These are phyloP conservation scores for Pangasius djambal DNA, from an alignment of 2,797 vertebrate genomes.

Conservation along the genomic window DNA sequence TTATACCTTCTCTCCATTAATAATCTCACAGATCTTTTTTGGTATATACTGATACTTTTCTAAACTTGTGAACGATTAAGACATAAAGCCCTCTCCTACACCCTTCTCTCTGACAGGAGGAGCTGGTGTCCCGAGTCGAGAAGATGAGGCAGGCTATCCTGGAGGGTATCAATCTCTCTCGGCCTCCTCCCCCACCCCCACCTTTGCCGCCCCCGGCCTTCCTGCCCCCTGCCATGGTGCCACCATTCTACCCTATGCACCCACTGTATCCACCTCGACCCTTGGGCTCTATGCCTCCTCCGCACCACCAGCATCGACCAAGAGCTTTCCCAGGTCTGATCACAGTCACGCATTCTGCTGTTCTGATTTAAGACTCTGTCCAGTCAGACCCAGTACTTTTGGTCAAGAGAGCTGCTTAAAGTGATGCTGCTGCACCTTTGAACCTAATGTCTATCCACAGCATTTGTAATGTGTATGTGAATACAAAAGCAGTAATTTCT, in stretches of 20 bases:
- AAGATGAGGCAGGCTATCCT: conserved; percentile 93
- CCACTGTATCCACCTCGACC: conserved; percentile 85
- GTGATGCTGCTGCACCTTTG: not conserved
- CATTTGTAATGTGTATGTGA: not conserved
- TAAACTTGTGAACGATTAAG: not conserved
- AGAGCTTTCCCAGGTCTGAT: conserved; percentile 85
- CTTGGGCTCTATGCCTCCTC: conserved; percentile 81
- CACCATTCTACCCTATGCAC: conserved; percentile 86
- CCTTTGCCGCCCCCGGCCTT: conserved; percentile 87
- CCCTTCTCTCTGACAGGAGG: conserved; percentile 70
- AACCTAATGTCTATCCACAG: not conserved
- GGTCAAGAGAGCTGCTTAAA: not conserved
- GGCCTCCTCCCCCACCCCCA: conserved; percentile 83
- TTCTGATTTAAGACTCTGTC: not conserved
- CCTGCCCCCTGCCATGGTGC: conserved; percentile 84
- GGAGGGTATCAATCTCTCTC: conserved; percentile 87
- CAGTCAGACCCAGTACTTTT: not conserved
- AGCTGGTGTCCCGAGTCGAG: conserved; percentile 88
- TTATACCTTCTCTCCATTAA: not conserved
- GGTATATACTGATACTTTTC: not conserved
- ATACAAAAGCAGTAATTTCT: not conserved
- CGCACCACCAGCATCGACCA: conserved; percentile 82
- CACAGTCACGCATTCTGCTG: not conserved
- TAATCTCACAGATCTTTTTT: no score
- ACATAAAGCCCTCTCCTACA: not conserved